Evolutionary conservation across 2,888 invertebrate species (phyloP), one percentile per base, ranked within the genome.

Genomic region (Drosophila mercatorum): DNA sequence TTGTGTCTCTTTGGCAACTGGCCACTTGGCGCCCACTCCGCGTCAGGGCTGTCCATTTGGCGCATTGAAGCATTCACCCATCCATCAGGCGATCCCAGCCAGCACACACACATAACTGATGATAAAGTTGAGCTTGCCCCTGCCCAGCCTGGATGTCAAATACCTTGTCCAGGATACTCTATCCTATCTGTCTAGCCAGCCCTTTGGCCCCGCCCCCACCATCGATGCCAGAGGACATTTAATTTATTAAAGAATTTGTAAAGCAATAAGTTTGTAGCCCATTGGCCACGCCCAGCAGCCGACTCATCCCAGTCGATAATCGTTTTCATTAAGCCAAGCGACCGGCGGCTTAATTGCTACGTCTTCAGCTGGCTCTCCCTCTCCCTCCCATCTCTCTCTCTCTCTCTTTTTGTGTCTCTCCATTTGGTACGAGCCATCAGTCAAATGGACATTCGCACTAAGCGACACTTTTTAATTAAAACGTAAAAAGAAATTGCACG

Each of bases 391-490:
- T 22, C 22, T 22, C 22, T 22, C 22, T 22, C 5, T 17, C 22
- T 10, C 11, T 31, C 5, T 11, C 2, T 17, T 47, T 41, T 10
- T 38, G 31, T 17, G 51, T 62, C 53, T 51, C 34, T 44, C 43
- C 51, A 40, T 67, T 47, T 51, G 26, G 38, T 57, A 22, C 62
- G 44, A 56, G 31, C 70, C 77, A 86, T 85, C 89, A 79, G 70
- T 88, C 89, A 85, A 88, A 86, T 81, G 89, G 81, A 79, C 89
- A 81, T 68, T 73, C 84, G 55, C 80, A 80, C 84, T 79, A 81
- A 78, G 82, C 88, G 82, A 84, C 89, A 85, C 83, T 86, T 86
- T 89, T 89, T 90, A 89, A 90, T 89, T 90, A 89, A 89, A 89
- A 83, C 78, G 75, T 75, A 72, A 75, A 78, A 77, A 72, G 78